phyloP scores from a whole-genome alignment of 2,888 invertebrate species.

The Acleris emargana region DNA sequence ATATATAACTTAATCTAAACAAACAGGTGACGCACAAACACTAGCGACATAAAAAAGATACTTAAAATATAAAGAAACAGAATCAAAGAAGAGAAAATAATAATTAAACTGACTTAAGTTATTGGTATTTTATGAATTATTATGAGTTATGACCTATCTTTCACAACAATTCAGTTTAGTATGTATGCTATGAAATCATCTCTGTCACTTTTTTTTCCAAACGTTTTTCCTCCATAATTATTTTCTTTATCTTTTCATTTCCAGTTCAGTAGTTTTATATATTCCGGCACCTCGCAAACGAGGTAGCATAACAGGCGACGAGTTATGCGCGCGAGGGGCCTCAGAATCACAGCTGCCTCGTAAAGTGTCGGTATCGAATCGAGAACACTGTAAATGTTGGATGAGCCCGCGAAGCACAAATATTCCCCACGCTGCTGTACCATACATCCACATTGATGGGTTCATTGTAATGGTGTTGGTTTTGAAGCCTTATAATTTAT shows the following conservation, averaged over 20 bases:
- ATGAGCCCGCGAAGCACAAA: constrained; percentile 38
- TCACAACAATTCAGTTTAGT: too few species aligned
- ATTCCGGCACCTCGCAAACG: constrained; percentile 10
- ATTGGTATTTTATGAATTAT: too few species aligned
- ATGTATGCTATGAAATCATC: too few species aligned
- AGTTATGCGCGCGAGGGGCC: constrained; percentile 39
- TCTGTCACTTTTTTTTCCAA: neutral
- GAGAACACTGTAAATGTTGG: constrained; percentile 37
- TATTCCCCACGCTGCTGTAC: constrained; percentile 19
- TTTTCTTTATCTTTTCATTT: constrained; percentile 17
- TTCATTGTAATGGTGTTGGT: too few species aligned
- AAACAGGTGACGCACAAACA: too few species aligned
- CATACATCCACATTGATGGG: constrained; percentile 9
- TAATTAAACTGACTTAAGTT: too few species aligned
- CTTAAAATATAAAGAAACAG: too few species aligned
- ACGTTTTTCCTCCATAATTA: constrained; percentile 3
- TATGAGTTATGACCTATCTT: too few species aligned
- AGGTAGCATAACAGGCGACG: constrained; percentile 15
- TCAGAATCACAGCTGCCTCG: constrained; percentile 54
- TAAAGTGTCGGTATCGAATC: constrained; percentile 44
- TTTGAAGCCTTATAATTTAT: too few species aligned
- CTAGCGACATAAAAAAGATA: too few species aligned
- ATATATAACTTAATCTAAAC: too few species aligned
- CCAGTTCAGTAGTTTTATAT: constrained; percentile 25
- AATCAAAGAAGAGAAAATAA: too few species aligned